A percentile compares a stretch with the other conserved stretches of the same genome.
These are phyloP conservation scores for Ctenodactylus gundi DNA, from an alignment of 2,113 vertebrate genomes.

Conservation along the genomic window DNA sequence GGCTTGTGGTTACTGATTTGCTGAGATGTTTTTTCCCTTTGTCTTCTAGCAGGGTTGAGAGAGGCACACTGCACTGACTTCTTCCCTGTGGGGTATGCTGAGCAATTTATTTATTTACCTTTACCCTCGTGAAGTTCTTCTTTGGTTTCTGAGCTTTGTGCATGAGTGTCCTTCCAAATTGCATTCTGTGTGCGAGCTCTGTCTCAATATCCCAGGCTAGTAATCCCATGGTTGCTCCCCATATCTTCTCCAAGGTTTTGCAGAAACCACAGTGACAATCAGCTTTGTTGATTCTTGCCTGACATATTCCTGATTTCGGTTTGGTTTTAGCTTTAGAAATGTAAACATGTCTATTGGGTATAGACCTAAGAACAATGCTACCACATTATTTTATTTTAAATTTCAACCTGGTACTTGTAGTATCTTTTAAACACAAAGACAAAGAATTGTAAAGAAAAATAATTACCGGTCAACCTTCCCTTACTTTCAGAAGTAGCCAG, in stretches of 20 bases:
- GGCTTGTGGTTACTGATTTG: not conserved
- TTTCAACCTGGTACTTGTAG: not conserved
- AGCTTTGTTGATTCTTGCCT: not conserved
- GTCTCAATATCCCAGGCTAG: not conserved
- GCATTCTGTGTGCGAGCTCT: not conserved
- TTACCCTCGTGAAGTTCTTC: not conserved
- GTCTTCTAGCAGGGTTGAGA: not conserved
- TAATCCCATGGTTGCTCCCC: not conserved
- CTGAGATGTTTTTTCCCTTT: not conserved
- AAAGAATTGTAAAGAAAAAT: not conserved
- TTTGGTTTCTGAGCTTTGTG: not conserved
- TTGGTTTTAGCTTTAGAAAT: not conserved
- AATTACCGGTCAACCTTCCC: not conserved
- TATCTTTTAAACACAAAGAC: not conserved
- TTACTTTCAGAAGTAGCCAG: not conserved
- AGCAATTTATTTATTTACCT: not conserved
- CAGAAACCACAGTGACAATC: not conserved
- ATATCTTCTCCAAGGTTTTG: not conserved
- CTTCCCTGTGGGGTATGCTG: not conserved
- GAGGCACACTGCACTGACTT: not conserved
- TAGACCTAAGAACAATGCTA: not conserved
- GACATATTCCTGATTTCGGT: not conserved
- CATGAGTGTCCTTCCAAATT: not conserved
- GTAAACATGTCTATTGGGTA: not conserved
- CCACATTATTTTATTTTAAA: not conserved